phyloP scores from a whole-genome alignment of 2,113 vertebrate genomes.

The Pogona vitticeps region DNA sequence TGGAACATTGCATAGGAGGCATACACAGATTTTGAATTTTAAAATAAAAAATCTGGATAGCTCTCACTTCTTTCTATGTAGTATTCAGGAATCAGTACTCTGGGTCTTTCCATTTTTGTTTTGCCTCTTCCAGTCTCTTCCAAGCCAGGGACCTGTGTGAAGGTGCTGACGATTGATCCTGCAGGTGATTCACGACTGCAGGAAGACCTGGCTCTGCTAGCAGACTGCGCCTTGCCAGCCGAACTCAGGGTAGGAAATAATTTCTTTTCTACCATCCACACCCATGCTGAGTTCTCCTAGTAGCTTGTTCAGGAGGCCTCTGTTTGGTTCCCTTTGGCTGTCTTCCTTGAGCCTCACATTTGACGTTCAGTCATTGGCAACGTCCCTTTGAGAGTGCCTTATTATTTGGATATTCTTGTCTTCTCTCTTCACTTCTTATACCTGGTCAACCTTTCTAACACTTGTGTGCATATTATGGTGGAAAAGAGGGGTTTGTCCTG shows the following conservation, averaged over 20 bases:
- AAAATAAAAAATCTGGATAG: neutral
- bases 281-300: neutral
- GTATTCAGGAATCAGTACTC: conserved; percentile 52
- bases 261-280: conserved; percentile 16
- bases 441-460: neutral
- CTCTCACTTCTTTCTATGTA: neutral
- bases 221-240: conserved; percentile 88
- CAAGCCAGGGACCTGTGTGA: conserved; percentile 94
- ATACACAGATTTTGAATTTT: neutral
- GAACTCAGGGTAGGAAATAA: conserved; percentile 83
- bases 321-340: fast-evolving
- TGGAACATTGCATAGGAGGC: neutral
- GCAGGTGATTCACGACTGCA: conserved; percentile 84
- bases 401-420: neutral
- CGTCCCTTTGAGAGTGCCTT: neutral
- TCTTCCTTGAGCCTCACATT: neutral
- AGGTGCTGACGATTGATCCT: conserved; percentile 91
- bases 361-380: neutral
- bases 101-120: conserved; percentile 4
- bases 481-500: neutral
- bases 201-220: conserved; percentile 90
- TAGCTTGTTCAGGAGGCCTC: no score
- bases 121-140: conserved; percentile 84
- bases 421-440: neutral
- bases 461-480: neutral